Conservation (phyloP, 2,113 vertebrate species). For the Sander vitreus region DNA sequence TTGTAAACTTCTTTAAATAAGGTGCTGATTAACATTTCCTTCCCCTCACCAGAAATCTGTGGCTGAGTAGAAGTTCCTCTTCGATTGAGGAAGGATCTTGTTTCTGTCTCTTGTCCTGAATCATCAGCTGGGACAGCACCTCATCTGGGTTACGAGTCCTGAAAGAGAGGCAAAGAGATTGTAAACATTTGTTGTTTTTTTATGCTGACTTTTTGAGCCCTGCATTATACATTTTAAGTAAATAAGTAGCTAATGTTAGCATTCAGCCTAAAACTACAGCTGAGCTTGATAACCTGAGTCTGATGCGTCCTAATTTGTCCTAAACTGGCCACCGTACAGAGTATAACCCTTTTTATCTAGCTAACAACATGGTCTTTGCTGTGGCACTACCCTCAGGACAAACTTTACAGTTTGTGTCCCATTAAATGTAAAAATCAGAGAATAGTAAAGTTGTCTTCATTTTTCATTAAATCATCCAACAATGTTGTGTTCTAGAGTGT, state of each 20-base stretch:
- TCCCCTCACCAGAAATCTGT: conserved; percentile 71
- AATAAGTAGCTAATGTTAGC: neutral
- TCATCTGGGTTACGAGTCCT: conserved; percentile 68
- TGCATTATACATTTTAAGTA: too few species aligned
- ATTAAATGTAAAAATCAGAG: neutral
- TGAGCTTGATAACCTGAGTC: neutral
- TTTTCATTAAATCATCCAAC: neutral
- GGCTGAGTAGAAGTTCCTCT: conserved; percentile 74
- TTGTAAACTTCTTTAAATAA: neutral
- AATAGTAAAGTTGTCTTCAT: neutral
- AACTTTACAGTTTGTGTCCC: neutral
- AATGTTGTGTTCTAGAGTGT: too few species aligned
- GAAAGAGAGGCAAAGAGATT: neutral
- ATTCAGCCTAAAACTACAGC: neutral
- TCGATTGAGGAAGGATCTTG: conserved; percentile 50
- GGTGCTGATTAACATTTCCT: neutral
- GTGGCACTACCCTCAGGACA: conserved; percentile 25
- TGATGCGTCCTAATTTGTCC: neutral
- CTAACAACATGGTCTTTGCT: neutral
- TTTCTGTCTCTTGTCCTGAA: conserved; percentile 75
- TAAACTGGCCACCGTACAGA: neutral
- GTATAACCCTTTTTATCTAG: neutral
- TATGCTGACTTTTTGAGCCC: neutral
- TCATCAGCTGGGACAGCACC: conserved; percentile 26
- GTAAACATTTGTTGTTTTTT: neutral